A percentile compares a stretch with the other conserved stretches of the same genome.
These are phyloP conservation scores for Hyperoodon ampullatus DNA, from an alignment of 2,113 vertebrate genomes.

Conservation along the genomic window DNA sequence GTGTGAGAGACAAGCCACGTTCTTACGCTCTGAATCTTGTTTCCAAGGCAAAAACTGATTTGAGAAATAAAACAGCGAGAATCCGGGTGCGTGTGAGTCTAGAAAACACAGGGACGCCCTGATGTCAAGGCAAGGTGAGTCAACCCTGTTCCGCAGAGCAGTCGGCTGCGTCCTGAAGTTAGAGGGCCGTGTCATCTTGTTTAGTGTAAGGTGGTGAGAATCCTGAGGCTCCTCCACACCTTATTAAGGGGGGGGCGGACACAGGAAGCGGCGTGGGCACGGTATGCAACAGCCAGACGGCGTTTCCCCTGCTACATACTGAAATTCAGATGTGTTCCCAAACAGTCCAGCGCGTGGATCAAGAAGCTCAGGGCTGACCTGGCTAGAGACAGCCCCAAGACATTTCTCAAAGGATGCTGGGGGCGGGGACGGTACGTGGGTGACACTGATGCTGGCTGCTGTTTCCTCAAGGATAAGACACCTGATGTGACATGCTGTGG, in stretches of 20 bases:
- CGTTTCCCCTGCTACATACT: not conserved
- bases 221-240: not conserved
- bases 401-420: not conserved
- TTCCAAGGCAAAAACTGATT: not conserved
- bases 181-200: fast-evolving
- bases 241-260: fast-evolving
- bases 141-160: not conserved
- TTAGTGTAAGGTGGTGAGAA: not conserved
- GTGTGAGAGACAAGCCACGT: not conserved
- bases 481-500: not conserved
- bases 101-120: not conserved
- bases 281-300: not conserved
- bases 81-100: not conserved
- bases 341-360: not conserved
- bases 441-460: fast-evolving
- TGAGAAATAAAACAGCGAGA: not conserved
- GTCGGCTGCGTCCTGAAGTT: fast-evolving
- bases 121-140: not conserved
- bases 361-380: not conserved
- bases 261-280: not conserved
- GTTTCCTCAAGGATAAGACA: not conserved
- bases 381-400: not conserved
- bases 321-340: not conserved
- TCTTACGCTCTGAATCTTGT: not conserved
- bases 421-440: fast-evolving